phyloP scores from a whole-genome alignment of 2,888 invertebrate genomes.

The Eulithis prunata region DNA sequence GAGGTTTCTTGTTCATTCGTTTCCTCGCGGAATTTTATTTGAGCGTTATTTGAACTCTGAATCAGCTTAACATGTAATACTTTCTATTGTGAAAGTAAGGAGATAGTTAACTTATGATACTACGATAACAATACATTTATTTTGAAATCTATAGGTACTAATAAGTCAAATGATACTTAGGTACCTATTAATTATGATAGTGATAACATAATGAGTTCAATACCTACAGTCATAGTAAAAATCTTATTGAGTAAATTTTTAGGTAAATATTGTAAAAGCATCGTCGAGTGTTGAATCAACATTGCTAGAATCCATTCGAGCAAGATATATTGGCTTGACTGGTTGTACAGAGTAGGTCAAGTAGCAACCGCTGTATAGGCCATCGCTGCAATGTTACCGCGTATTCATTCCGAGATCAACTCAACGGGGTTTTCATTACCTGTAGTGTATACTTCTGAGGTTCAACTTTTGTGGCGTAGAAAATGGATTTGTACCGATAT shows the following conservation, averaged over 20 bases:
- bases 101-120: background rate
- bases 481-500: conserved; percentile 1
- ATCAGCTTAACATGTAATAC: conserved; percentile 46
- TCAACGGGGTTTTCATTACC: conserved; percentile 46
- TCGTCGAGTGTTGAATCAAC: conserved; percentile 11
- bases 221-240: background rate
- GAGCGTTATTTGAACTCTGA: conserved; percentile 48
- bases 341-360: conserved; percentile 47
- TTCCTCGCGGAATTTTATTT: conserved; percentile 53
- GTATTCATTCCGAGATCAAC: conserved; percentile 49
- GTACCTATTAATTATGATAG: no score
- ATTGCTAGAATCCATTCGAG: conserved; percentile 17
- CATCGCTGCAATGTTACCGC: conserved; percentile 48
- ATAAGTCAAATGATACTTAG: no score
- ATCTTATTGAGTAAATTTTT: background rate
- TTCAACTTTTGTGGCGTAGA: conserved; percentile 9
- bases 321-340: conserved; percentile 31
- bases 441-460: conserved; percentile 7
- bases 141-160: no score
- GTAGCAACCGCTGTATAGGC: conserved; percentile 43
- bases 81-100: conserved; percentile 27
- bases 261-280: background rate
- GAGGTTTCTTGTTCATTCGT: conserved; percentile 59
- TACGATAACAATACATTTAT: no score
- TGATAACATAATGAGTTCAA: no score